These are phyloP conservation scores for Acronicta psi DNA, from an alignment of 2,888 invertebrate species.

Conservation along the genomic window DNA sequence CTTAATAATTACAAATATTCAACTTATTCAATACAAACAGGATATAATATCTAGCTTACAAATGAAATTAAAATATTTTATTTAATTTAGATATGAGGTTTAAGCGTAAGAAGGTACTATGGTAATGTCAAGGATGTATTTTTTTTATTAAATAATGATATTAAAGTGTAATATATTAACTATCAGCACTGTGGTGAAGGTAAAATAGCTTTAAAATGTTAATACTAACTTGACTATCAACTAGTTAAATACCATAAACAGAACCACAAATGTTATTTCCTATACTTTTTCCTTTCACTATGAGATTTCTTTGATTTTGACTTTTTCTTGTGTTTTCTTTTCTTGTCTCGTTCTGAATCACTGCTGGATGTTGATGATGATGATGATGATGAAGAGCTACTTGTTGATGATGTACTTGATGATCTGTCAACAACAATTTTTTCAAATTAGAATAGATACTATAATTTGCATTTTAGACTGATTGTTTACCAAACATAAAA, in stretches of 20 bases:
- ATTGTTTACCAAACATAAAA: no score
- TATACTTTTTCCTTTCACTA: conserved; percentile 72
- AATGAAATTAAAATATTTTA: no score
- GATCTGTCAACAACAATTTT: conserved; percentile 63
- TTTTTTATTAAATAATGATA: no score
- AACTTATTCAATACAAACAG: conserved; percentile 1
- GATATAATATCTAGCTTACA: not conserved
- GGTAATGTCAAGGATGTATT: no score
- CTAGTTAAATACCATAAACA: not conserved
- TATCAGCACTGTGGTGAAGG: no score
- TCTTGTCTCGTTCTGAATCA: conserved; percentile 67
- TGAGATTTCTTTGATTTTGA: conserved; percentile 62
- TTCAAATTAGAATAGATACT: no score
- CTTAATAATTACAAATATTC: conserved; percentile 26
- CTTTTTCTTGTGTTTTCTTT: conserved; percentile 73
- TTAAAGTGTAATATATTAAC: no score
- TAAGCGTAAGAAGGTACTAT: no score
- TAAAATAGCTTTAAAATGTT: no score
- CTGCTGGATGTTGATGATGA: conserved; percentile 72
- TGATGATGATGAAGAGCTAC: conserved; percentile 65
- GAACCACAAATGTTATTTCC: conserved; percentile 56
- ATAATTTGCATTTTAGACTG: no score
- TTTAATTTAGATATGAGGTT: no score
- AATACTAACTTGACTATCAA: no score
- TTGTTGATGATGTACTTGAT: conserved; percentile 73